Conservation (phyloP, 92 coral and sea anemone genomes). For the Palythoa grandiflora region DNA sequence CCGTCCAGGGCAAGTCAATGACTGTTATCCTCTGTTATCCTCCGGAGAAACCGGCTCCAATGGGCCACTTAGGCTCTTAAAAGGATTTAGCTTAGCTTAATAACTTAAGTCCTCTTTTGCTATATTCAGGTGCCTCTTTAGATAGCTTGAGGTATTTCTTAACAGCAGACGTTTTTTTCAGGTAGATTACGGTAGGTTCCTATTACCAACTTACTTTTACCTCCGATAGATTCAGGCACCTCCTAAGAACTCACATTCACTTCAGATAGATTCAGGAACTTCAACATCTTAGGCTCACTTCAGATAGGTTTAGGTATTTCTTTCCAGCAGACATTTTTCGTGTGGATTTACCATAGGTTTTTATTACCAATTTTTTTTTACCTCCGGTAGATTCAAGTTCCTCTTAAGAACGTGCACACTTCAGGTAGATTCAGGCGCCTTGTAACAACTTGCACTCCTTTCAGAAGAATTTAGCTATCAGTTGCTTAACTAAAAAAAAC, state of each 20-base stretch:
- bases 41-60: no score
- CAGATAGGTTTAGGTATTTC: neutral
- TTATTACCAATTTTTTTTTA: neutral
- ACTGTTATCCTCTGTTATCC: no score
- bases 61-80: no score
- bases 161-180: neutral
- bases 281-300: neutral
- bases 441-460: neutral
- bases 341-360: neutral
- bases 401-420: neutral
- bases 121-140: neutral
- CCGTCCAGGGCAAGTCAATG: no score
- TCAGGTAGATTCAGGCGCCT: neutral
- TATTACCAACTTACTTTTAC: neutral
- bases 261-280: neutral
- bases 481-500: neutral
- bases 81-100: no score
- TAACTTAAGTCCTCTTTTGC: neutral
- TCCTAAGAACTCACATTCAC: neutral
- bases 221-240: no score
- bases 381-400: no score
- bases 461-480: neutral
- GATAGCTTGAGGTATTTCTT: neutral
- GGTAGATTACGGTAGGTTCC: neutral
- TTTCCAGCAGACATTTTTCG: neutral